Evolutionary conservation across 2,797 vertebrate species (phyloP), one percentile per base, ranked within the genome.

Genomic region (Phalloptychus januarius): DNA sequence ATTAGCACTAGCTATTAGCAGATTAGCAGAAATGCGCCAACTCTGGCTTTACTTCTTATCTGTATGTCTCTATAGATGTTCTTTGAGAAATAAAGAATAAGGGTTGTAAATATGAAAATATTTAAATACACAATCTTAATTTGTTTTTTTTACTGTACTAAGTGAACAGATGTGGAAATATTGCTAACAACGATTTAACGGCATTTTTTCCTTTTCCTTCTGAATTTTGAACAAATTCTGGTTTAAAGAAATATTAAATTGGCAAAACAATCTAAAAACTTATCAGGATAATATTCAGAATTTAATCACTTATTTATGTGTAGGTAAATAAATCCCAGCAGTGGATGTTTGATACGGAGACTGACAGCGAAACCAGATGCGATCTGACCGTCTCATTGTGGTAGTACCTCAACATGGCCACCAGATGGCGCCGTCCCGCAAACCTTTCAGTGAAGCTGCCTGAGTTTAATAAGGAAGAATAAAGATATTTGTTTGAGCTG

Each of bases 381-480:
- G 25, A 4, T 11, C 52, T 7, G 20, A 10, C 0, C 5, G 13
- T n/a, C 2, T 54, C 3, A 40, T 7, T 0, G 0, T 77, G 4
- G 85, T n/a, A 84, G 52, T 81, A 67, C 52, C 61, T 71, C 0
- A 0, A 11, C 71, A 20, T 31, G 46, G 72, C 87, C 91, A 92
- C 84, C 71, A 82, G 89, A 72, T 42, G 5, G 54, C 13, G 54
- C 36, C 7, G 45, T 76, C 7, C 3, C 31, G 8, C 6, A 31
- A 76, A 72, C 23, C 25, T 11, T 25, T 36, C 5, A 16, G 3
- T 33, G 7, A 44, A 42, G 8, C 23, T 18, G 18, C 23, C n/a
- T 20, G 13, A 38, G 77, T 2, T 28, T 1, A n/a, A 28, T 28
- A 46, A 45, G 8, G 25, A 71, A 11, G 20, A 8, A 25, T 0